A percentile compares a stretch with the other conserved stretches of the same genome.
phyloP scores from a whole-genome alignment of 2,113 vertebrate genomes.

The Erythrocercus mccallii region DNA sequence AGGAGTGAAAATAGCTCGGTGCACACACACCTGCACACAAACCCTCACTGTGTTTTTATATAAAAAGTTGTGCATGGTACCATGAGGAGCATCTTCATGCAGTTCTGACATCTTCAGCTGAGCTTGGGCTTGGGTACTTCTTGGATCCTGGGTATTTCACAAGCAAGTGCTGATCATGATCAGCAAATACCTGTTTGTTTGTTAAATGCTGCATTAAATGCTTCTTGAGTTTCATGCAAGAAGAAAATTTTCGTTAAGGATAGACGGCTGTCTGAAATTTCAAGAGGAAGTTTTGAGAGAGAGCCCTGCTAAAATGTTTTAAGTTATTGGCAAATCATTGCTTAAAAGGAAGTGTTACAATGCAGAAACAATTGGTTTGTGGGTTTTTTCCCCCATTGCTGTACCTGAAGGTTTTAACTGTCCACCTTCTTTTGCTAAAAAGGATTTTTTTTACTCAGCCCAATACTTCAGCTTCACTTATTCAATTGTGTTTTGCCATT shows the following conservation, averaged over 20 bases:
- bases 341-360: slow-evolving; percentile 27
- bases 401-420: background rate
- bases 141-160: background rate
- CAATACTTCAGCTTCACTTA: background rate
- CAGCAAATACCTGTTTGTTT: background rate
- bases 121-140: background rate
- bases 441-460: background rate
- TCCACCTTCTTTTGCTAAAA: background rate
- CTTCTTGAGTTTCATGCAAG: background rate
- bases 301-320: background rate
- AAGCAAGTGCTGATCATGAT: background rate
- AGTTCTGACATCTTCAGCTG: background rate
- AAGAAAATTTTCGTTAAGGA: background rate
- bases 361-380: background rate
- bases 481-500: background rate
- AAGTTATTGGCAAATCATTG: background rate
- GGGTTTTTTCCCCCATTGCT: background rate
- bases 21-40: background rate
- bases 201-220: background rate
- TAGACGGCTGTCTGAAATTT: background rate
- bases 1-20: background rate
- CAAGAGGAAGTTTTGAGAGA: slow-evolving; percentile 1
- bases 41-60: background rate
- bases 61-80: background rate
- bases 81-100: background rate